These are phyloP conservation scores for Axinella damicornis DNA, from an alignment of 37 sponge, comb jelly and placozoan species.

Conservation along the genomic window DNA sequence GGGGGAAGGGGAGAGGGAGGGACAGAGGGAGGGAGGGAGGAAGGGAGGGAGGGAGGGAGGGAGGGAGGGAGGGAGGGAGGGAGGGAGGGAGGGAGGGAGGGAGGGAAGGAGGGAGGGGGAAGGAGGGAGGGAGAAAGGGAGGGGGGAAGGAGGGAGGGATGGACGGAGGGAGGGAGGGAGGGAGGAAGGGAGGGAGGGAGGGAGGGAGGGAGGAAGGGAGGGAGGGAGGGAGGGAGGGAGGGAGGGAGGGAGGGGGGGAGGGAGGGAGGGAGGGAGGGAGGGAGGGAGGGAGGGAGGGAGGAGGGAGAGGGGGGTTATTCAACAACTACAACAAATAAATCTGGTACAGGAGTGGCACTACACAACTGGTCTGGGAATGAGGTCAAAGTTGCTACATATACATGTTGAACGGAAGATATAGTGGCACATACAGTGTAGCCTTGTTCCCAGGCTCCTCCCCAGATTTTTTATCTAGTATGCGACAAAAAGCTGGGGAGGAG, in stretches of 20 bases:
- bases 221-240: not conserved
- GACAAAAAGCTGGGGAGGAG: too few relatives aligned
- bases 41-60: not conserved
- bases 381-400: too few relatives aligned
- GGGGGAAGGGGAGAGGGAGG: too few relatives aligned
- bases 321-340: too few relatives aligned
- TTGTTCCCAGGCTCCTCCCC: too few relatives aligned
- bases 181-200: not conserved
- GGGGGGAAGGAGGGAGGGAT: not conserved
- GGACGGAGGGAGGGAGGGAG: not conserved
- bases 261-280: not conserved
- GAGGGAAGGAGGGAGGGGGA: not conserved
- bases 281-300: slow-evolving; percentile 9
- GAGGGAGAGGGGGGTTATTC: slow-evolving; percentile 12
- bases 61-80: not conserved
- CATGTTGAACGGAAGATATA: too few relatives aligned
- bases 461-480: too few relatives aligned
- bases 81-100: not conserved
- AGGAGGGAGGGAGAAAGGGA: not conserved
- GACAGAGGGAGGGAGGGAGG: not conserved
- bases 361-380: too few relatives aligned
- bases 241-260: not conserved
- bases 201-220: not conserved
- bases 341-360: too few relatives aligned
- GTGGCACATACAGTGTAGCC: too few relatives aligned